These are phyloP conservation scores for Propithecus coquereli DNA, from an alignment of 2,113 vertebrate species.

Conservation along the genomic window DNA sequence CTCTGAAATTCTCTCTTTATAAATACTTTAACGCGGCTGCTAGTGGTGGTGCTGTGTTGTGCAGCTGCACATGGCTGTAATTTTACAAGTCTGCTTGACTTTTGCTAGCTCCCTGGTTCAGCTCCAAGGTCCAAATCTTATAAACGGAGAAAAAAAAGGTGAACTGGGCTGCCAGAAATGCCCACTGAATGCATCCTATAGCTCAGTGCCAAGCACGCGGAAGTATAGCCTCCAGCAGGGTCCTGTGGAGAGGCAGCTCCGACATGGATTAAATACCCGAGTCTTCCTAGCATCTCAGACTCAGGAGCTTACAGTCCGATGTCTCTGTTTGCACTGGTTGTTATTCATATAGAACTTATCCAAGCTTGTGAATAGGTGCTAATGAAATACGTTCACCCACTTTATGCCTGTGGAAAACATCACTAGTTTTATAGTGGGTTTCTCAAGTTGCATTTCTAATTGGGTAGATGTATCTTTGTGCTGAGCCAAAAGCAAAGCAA, in stretches of 20 bases:
- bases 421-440: slow-evolving; percentile 91
- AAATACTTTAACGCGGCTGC: slow-evolving; percentile 66
- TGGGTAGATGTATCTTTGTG: slow-evolving; percentile 94
- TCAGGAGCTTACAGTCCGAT: slow-evolving; percentile 90
- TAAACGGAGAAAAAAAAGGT: background rate
- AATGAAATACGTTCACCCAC: slow-evolving; percentile 94
- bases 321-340: slow-evolving; percentile 88
- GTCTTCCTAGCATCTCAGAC: slow-evolving; percentile 87
- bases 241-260: slow-evolving; percentile 91
- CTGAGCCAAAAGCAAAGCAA: slow-evolving; percentile 93
- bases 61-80: slow-evolving; percentile 55
- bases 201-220: slow-evolving; percentile 93
- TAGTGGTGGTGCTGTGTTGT: background rate
- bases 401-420: slow-evolving; percentile 96
- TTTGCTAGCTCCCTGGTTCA: background rate
- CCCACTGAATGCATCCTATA: slow-evolving; percentile 97
- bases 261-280: slow-evolving; percentile 95
- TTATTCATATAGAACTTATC: slow-evolving; percentile 91
- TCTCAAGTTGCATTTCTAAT: slow-evolving; percentile 92
- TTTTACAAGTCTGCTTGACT: slow-evolving; percentile 70
- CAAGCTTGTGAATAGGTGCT: slow-evolving; percentile 86
- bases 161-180: slow-evolving; percentile 89
- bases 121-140: slow-evolving; percentile 34
- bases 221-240: slow-evolving; percentile 94
- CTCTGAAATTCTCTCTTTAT: slow-evolving; percentile 49